A percentile compares a stretch with the other conserved stretches of the same genome.
phyloP scores from a whole-genome alignment of 1,140 invertebrate species.

The Planococcus citri region DNA sequence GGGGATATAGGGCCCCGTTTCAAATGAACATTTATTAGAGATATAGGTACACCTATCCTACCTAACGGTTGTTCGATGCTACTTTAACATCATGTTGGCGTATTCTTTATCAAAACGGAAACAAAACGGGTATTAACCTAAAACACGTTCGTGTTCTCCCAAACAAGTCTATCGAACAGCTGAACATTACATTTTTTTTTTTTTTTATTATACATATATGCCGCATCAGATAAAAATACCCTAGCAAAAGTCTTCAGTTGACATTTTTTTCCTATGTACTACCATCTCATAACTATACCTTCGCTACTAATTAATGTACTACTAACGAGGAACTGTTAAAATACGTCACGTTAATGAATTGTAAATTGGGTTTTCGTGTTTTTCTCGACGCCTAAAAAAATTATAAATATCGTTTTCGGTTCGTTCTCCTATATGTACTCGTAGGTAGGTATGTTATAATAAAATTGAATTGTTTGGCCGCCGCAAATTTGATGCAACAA shows the following conservation, averaged over 20 bases:
- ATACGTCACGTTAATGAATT: slow-evolving; percentile 10
- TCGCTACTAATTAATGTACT: slow-evolving; percentile 10
- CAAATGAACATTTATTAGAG: background rate
- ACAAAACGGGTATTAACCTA: slow-evolving; percentile 17
- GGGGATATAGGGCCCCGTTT: background rate
- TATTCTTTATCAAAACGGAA: slow-evolving; percentile 18
- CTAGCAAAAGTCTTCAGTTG: background rate
- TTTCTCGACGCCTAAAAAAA: background rate
- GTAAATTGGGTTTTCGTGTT: slow-evolving; percentile 16
- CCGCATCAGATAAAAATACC: slow-evolving; percentile 13
- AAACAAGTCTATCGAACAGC: slow-evolving; percentile 20
- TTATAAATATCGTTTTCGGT: background rate
- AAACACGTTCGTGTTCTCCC: slow-evolving; percentile 11
- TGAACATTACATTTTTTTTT: slow-evolving; percentile 18
- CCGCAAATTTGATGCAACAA: no score
- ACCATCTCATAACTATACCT: background rate
- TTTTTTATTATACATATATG: background rate
- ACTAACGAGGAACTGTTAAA: slow-evolving; percentile 8
- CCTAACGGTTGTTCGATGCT: slow-evolving; percentile 17
- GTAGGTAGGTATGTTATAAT: no score
- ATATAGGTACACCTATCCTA: no score
- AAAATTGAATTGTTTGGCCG: background rate
- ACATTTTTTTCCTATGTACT: slow-evolving; percentile 3
- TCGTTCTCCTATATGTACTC: background rate
- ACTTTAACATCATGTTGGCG: slow-evolving; percentile 17